phyloP scores from a whole-genome alignment of 64 coral and sea anemone species.

The Montipora cactus region DNA sequence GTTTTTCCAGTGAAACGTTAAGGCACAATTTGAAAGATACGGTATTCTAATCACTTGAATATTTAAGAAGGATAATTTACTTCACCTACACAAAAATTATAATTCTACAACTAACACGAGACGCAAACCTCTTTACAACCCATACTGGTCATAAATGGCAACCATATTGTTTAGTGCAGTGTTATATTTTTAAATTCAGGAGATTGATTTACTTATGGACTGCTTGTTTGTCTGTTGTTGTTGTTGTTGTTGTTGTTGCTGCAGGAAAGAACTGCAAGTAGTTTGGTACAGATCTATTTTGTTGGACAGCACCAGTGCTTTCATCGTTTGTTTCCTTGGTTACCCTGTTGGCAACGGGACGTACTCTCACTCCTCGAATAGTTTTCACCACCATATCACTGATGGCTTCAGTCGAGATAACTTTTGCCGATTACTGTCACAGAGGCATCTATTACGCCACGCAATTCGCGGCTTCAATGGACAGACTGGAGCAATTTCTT shows the following conservation, averaged over 20 bases:
- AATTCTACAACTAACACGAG: too few species aligned
- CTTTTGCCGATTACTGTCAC: constrained; percentile 7
- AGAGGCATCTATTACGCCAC: background rate
- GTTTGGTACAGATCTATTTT: background rate
- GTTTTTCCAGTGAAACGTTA: too few species aligned
- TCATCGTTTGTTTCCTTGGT: constrained; percentile 4
- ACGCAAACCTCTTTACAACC: too few species aligned
- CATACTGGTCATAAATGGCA: too few species aligned
- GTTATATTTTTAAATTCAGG: too few species aligned
- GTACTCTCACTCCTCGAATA: background rate
- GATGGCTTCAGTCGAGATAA: background rate
- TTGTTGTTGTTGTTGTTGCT: background rate
- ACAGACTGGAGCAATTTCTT: background rate
- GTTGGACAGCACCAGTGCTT: background rate
- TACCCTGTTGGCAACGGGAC: background rate
- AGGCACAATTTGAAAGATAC: too few species aligned
- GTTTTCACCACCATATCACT: background rate
- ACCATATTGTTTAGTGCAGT: too few species aligned
- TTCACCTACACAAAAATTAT: too few species aligned
- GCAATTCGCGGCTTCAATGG: background rate
- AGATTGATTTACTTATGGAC: too few species aligned
- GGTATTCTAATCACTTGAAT: too few species aligned
- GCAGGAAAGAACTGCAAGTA: background rate
- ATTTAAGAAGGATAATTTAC: too few species aligned
- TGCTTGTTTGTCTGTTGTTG: too few species aligned